phyloP scores from a whole-genome alignment of 2,888 invertebrate species.

The Catocala fraxini region DNA sequence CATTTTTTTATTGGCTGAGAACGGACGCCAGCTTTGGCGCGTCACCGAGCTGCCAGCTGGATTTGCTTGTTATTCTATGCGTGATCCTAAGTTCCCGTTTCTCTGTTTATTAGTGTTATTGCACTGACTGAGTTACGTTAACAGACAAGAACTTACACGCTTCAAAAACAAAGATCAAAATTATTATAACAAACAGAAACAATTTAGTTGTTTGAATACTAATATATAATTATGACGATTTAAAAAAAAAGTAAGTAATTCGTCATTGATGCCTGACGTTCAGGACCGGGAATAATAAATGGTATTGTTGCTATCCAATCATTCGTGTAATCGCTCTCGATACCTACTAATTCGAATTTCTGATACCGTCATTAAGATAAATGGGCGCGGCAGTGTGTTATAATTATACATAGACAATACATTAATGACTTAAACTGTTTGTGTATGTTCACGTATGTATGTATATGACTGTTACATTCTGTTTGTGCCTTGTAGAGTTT shows the following conservation, averaged over 20 bases:
- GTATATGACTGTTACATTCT: no score
- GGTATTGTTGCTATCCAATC: slow-evolving; percentile 67
- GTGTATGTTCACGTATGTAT: no score
- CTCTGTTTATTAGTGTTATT: slow-evolving; percentile 33
- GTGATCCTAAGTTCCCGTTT: slow-evolving; percentile 42
- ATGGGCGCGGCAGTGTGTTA: slow-evolving; percentile 3
- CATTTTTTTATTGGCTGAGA: slow-evolving; percentile 49
- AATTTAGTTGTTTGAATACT: background rate
- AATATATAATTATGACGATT: background rate
- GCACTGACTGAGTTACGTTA: slow-evolving; percentile 15
- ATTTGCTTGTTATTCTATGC: slow-evolving; percentile 50
- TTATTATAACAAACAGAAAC: slow-evolving; percentile 32
- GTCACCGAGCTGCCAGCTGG: slow-evolving; percentile 40
- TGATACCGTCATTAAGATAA: slow-evolving; percentile 1
- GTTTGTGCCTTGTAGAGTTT: no score
- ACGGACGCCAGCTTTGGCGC: slow-evolving; percentile 33
- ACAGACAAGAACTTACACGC: slow-evolving; percentile 18
- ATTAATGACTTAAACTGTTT: no score
- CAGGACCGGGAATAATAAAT: slow-evolving; percentile 53
- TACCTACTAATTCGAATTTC: slow-evolving; percentile 33
- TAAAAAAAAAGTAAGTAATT: slow-evolving; percentile 23
- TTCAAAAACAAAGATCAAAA: slow-evolving; percentile 32
- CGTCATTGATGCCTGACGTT: slow-evolving; percentile 52
- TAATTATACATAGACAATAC: background rate
- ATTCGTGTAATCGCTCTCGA: slow-evolving; percentile 67